phyloP scores from a whole-genome alignment of 2,888 invertebrate genomes.

The Sinelater perroti region DNA sequence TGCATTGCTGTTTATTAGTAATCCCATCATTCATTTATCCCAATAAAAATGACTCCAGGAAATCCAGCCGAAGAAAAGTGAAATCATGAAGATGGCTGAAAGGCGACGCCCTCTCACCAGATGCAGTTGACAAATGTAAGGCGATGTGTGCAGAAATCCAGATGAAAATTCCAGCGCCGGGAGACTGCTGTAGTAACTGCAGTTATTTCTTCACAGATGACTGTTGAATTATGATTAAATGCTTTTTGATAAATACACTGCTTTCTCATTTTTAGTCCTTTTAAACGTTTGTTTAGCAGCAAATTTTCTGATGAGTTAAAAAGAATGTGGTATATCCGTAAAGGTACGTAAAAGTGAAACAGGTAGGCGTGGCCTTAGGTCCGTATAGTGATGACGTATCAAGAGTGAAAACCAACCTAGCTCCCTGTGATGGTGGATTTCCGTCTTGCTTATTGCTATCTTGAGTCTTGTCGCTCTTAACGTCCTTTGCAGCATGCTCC shows the following conservation, averaged over 20 bases:
- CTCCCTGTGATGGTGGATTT: conserved; percentile 31
- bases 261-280: conserved; percentile 4
- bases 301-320: conserved; percentile 39
- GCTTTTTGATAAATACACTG: too few species aligned
- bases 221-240: too few species aligned
- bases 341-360: too few species aligned
- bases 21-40: too few species aligned
- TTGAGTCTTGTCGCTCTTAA: conserved; percentile 25
- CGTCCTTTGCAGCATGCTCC: conserved; percentile 39
- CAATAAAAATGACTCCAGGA: too few species aligned
- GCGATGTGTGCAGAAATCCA: too few species aligned
- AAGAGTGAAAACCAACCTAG: conserved; percentile 44
- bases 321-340: conserved; percentile 9
- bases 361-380: too few species aligned
- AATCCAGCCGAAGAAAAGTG: background rate
- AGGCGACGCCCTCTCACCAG: background rate
- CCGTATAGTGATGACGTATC: conserved; percentile 31
- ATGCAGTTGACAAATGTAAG: too few species aligned
- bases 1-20: conserved; percentile 5
- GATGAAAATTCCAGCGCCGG: background rate
- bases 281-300: conserved; percentile 31
- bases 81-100: background rate
- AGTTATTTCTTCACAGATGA: too few species aligned
- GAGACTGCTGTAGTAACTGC: too few species aligned
- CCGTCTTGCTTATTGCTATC: conserved; percentile 40